Evolutionary conservation across 2,888 invertebrate genomes (phyloP).

Genomic region (Pasiphila rectangulata): DNA sequence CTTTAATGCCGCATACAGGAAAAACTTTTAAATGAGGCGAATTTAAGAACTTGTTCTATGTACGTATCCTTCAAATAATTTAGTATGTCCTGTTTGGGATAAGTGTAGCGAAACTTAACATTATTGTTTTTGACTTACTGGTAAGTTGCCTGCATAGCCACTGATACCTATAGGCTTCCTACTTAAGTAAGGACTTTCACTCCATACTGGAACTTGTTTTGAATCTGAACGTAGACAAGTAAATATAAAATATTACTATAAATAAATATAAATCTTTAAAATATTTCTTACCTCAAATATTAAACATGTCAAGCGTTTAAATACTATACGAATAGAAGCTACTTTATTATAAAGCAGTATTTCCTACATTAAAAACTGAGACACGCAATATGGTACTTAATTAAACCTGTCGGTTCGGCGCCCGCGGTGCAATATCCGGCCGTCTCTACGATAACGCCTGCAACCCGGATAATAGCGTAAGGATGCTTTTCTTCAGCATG

Average conservation of each 20-base stretch:
- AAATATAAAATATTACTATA: neutral
- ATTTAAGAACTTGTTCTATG: too few relatives aligned
- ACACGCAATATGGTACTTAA: conserved; percentile 35
- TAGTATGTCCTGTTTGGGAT: too few relatives aligned
- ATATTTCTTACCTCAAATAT: too few relatives aligned
- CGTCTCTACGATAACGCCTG: conserved; percentile 11
- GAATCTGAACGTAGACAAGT: neutral
- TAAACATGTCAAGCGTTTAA: too few relatives aligned
- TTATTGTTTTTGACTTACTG: too few relatives aligned
- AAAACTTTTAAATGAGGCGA: too few relatives aligned
- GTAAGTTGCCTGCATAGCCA: too few relatives aligned
- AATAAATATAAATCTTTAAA: neutral
- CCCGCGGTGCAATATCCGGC: conserved; percentile 39
- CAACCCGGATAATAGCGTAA: conserved; percentile 9
- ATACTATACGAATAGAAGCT: neutral
- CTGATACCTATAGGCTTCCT: too few relatives aligned
- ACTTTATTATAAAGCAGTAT: neutral
- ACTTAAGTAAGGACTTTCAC: neutral
- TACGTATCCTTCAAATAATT: too few relatives aligned
- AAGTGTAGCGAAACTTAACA: too few relatives aligned
- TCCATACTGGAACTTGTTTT: too few relatives aligned
- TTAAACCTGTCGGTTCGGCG: conserved; percentile 36
- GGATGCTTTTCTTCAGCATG: neutral
- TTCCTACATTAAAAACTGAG: conserved; percentile 19
- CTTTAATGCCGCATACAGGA: too few relatives aligned